Evolutionary conservation across 2,797 vertebrate species (phyloP), one percentile per base, ranked within the genome.

Genomic region (Coendou prehensilis): DNA sequence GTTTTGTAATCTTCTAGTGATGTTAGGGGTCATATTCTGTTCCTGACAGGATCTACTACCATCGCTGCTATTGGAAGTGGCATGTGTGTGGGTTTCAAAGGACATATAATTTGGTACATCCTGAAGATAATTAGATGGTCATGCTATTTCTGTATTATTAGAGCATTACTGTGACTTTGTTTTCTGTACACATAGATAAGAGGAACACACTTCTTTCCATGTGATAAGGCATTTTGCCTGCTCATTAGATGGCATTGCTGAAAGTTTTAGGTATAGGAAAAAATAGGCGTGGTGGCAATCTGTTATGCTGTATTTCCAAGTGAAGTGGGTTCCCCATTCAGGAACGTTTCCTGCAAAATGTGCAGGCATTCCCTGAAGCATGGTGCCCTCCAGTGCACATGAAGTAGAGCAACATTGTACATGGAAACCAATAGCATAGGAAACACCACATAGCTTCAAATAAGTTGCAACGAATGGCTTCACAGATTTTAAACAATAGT

Each of bases 1-100:
- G 47, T 85, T 92, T 95, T 73, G 63, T 76, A 1, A 85, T 33
- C 64, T 89, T 63, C 13, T 30, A 85, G 89, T 87, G n/a, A 91
- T 37, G 61, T 64, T 30, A 45, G 9, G 9, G 23, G 22, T 87
- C 37, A 2, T 47, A 9, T 30, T 57, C n/a, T 80, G 23, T 13
- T 83, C 30, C 41, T n/a, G 50, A 94, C 64, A 78, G 37, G 26
- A 76, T 47, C 45, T 28, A 15, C 73, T 76, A 15, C 11, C 26
- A 14, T 41, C 20, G 59, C 45, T 79, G 6, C 73, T 14, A 2
- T 59, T 59, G 61, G 30, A 75, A 80, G 45, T 52, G 33, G 56
- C 41, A 30, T 59, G 14, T 84, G 56, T 18, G 26, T 80, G 37
- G 37, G n/a, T 50, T 78, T 78, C 47, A 52, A 79, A 54, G 30